Percentiles rank a stretch among this genome's conserved stretches.
Conservation (phyloP, 2,797 vertebrate species). For the Diplodus sargus region DNA sequence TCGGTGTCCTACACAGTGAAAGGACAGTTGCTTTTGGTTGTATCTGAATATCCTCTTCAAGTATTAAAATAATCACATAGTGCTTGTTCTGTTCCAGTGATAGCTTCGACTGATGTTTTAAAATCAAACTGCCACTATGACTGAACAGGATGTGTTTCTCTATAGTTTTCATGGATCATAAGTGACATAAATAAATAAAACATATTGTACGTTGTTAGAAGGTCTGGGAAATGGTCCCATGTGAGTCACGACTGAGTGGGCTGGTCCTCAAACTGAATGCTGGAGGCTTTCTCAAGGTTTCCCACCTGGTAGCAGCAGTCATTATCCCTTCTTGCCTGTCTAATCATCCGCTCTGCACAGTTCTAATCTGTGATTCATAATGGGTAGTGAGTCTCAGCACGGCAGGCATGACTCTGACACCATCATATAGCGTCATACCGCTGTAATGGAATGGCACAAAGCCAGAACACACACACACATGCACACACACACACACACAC, state of each 20-base stretch:
- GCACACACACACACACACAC: not conserved
- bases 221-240: slow-evolving; percentile 4
- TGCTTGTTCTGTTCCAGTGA: not conserved
- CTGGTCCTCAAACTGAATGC: slow-evolving; percentile 24
- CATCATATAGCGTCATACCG: slow-evolving; percentile 16
- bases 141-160: not conserved
- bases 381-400: slow-evolving; percentile 39
- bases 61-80: not conserved
- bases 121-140: not conserved
- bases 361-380: slow-evolving; percentile 72
- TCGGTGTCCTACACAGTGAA: not conserved
- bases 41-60: not conserved
- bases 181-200: not conserved
- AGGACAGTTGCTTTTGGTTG: not conserved
- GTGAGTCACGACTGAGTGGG: slow-evolving; percentile 41
- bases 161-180: slow-evolving; percentile 6
- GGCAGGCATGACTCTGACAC: slow-evolving; percentile 26
- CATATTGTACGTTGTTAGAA: not conserved
- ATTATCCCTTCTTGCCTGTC: slow-evolving; percentile 56
- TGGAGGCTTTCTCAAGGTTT: slow-evolving; percentile 55
- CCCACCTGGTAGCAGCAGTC: slow-evolving; percentile 57
- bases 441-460: slow-evolving; percentile 38
- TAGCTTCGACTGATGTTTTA: not conserved
- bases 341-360: slow-evolving; percentile 61
- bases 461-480: slow-evolving; percentile 28